Evolutionary conservation across 2,888 invertebrate genomes (phyloP).

Genomic region (Doris montereyensis): DNA sequence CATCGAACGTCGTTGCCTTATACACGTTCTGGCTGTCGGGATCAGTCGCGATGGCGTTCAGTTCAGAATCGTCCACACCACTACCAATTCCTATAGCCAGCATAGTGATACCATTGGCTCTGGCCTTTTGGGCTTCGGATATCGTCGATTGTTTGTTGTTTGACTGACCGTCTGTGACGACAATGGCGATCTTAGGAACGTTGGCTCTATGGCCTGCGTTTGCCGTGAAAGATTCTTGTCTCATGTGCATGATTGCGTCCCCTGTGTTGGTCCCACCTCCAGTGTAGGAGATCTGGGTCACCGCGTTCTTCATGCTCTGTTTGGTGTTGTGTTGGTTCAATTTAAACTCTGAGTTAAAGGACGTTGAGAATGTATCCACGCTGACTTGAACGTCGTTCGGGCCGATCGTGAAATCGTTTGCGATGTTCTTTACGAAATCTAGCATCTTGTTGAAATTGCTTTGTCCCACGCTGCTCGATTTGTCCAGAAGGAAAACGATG

Average conservation of each 20-base stretch:
- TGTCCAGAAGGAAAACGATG: constrained; percentile 60
- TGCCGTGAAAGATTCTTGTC: constrained; percentile 51
- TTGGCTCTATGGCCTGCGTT: constrained; percentile 53
- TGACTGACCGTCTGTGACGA: constrained; percentile 61
- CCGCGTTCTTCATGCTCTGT: constrained; percentile 22
- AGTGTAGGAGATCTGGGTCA: constrained; percentile 40
- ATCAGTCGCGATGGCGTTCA: constrained; percentile 61
- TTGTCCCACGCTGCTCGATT: constrained; percentile 58
- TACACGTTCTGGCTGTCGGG: constrained; percentile 64
- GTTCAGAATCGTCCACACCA: constrained; percentile 50
- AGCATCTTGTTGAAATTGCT: constrained; percentile 59
- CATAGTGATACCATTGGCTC: constrained; percentile 48
- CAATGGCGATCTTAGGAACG: constrained; percentile 59
- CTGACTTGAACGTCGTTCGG: constrained; percentile 47
- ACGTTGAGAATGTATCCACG: constrained; percentile 58
- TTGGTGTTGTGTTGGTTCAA: constrained; percentile 50
- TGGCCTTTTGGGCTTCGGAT: constrained; percentile 51
- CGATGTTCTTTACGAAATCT: constrained; percentile 54
- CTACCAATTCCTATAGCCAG: constrained; percentile 61
- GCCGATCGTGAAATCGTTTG: constrained; percentile 55
- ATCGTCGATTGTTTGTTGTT: constrained; percentile 50
- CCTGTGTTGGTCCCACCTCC: constrained; percentile 57
- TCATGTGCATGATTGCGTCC: constrained; percentile 52
- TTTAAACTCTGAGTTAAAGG: constrained; percentile 53
- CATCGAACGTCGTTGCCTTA: constrained; percentile 60